Conservation (phyloP, 2,888 invertebrate genomes). For the Beris morrisii region DNA sequence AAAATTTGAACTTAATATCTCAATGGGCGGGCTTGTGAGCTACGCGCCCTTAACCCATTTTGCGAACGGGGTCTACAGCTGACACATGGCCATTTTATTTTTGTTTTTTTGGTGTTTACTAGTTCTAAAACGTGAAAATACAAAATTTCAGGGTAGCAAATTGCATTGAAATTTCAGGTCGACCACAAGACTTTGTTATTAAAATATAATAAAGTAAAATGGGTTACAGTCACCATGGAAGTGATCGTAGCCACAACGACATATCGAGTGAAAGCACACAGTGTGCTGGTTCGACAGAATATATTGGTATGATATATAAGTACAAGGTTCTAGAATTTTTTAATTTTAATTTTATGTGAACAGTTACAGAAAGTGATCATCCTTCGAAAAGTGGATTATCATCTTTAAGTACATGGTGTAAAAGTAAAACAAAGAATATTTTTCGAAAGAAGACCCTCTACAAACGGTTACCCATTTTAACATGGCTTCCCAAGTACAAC, state of each 20-base stretch:
- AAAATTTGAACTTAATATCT: no score
- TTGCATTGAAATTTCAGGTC: no score
- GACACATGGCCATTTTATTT: no score
- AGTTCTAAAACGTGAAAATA: no score
- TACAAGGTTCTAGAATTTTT: background rate
- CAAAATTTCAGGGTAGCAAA: no score
- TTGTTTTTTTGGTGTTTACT: no score
- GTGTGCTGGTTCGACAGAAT: slow-evolving; percentile 20
- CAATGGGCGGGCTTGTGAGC: no score
- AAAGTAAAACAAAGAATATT: slow-evolving; percentile 57
- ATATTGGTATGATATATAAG: slow-evolving; percentile 3
- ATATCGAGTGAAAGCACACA: slow-evolving; percentile 18
- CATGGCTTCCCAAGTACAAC: slow-evolving; percentile 78
- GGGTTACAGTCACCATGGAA: slow-evolving; percentile 5
- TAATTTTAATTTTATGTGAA: slow-evolving; percentile 5
- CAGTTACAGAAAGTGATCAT: slow-evolving; percentile 58
- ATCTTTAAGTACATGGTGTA: slow-evolving; percentile 44
- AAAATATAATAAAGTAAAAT: background rate
- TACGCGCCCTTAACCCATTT: no score
- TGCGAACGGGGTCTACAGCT: no score
- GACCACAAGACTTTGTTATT: no score
- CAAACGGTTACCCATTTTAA: slow-evolving; percentile 72
- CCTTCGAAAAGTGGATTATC: slow-evolving; percentile 45
- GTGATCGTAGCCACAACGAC: slow-evolving; percentile 8
- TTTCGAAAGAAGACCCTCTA: slow-evolving; percentile 72